These are phyloP conservation scores for Chaetura pelagica DNA, from an alignment of 2,113 vertebrate genomes.

Conservation along the genomic window DNA sequence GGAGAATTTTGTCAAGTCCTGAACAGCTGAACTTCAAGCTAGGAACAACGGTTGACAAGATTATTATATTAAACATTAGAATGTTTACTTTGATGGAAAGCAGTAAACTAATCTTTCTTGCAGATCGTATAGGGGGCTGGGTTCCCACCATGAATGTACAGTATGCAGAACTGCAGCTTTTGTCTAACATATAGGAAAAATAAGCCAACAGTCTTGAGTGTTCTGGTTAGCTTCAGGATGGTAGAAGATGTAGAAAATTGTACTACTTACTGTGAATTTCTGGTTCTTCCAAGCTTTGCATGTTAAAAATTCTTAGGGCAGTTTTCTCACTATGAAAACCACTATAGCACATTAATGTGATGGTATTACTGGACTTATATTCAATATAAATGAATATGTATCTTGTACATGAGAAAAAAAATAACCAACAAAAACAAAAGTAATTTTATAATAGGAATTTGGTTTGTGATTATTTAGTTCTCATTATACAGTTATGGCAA, in stretches of 20 bases:
- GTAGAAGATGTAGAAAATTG: conserved; percentile 48
- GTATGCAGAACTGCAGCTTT: conserved; percentile 57
- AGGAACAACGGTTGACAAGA: conserved; percentile 66
- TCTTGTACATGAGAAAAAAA: conserved; percentile 64
- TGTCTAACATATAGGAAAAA: conserved; percentile 47
- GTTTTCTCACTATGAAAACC: conserved; percentile 69
- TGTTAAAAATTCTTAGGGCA: conserved; percentile 74
- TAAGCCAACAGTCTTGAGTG: conserved; percentile 16
- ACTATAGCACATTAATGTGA: conserved; percentile 68
- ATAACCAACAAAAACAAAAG: background rate
- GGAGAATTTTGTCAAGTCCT: conserved; percentile 46
- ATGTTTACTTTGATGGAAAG: conserved; percentile 53
- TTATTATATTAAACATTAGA: conserved; percentile 44
- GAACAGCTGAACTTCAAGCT: conserved; percentile 64
- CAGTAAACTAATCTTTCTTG: conserved; percentile 24
- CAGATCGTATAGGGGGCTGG: conserved; percentile 38
- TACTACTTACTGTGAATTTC: conserved; percentile 75
- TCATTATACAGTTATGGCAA: conserved; percentile 53
- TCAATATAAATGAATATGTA: conserved; percentile 33
- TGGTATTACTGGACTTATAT: conserved; percentile 66
- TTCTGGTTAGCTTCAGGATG: conserved; percentile 46
- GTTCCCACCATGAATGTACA: conserved; percentile 62
- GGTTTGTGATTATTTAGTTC: conserved; percentile 70
- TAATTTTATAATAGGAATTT: conserved; percentile 73
- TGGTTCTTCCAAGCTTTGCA: conserved; percentile 78